Percentiles rank a stretch among this genome's conserved stretches.
Conservation (phyloP, 2,888 invertebrate species). For the Apamea monoglypha region DNA sequence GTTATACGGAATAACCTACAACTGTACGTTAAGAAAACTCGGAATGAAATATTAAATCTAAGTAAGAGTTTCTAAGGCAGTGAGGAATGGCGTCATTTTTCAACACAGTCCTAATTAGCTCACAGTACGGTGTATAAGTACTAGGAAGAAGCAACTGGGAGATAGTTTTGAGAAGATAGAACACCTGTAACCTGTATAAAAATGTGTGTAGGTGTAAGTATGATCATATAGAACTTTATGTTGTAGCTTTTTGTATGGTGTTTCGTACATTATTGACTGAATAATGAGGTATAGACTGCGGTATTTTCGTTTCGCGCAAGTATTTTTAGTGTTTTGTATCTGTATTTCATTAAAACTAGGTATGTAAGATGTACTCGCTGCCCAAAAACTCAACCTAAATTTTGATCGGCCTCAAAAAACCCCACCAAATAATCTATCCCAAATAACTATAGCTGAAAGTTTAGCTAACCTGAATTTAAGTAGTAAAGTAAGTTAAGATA, state of each 20-base stretch:
- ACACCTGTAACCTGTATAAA: constrained; percentile 3
- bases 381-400: too few species aligned
- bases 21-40: constrained; percentile 20
- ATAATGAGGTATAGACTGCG: background rate
- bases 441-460: background rate
- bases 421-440: too few species aligned
- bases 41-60: constrained; percentile 50
- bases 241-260: background rate
- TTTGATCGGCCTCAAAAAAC: too few species aligned
- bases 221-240: background rate
- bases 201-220: background rate
- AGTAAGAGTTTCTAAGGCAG: constrained; percentile 42
- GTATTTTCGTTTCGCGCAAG: background rate
- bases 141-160: constrained; percentile 1
- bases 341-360: too few species aligned
- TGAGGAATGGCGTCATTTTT: constrained; percentile 47
- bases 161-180: constrained; percentile 1
- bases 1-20: constrained; percentile 13
- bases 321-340: background rate
- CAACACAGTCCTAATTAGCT: constrained; percentile 52
- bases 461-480: background rate
- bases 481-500: background rate
- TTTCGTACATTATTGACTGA: background rate
- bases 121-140: constrained; percentile 20
- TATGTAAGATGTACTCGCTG: too few species aligned